Conservation (phyloP, 1,140 invertebrate species). For the Lithobius niger region DNA sequence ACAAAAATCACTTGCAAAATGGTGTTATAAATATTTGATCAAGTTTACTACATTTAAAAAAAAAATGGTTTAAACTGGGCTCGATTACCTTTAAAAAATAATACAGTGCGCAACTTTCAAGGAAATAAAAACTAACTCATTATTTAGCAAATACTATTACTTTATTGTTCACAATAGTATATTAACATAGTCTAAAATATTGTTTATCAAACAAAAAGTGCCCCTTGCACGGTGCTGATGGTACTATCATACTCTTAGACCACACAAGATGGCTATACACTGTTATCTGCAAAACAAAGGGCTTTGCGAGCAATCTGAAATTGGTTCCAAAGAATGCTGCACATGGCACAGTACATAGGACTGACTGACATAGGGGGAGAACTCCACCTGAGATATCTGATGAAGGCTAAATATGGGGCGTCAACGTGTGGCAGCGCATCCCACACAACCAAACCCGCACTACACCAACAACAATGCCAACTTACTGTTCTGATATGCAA, state of each 20-base stretch:
- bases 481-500: background rate
- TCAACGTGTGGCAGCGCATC: no score
- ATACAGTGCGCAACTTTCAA: no score
- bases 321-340: no score
- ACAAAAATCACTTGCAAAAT: no score
- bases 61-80: no score
- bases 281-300: background rate
- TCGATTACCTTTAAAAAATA: no score
- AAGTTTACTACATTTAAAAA: no score
- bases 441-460: background rate
- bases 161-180: background rate
- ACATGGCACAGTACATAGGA: background rate
- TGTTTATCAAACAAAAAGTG: background rate
- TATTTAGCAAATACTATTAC: background rate
- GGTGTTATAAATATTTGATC: no score
- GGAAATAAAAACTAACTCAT: no score
- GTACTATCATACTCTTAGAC: background rate
- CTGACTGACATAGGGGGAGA: background rate
- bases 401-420: background rate
- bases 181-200: background rate
- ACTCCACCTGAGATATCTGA: background rate
- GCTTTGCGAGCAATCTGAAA: background rate
- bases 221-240: background rate
- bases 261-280: background rate
- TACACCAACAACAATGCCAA: background rate